These are phyloP conservation scores for Omphaloscelis lunosa DNA, from an alignment of 2,888 invertebrate species.

Conservation along the genomic window DNA sequence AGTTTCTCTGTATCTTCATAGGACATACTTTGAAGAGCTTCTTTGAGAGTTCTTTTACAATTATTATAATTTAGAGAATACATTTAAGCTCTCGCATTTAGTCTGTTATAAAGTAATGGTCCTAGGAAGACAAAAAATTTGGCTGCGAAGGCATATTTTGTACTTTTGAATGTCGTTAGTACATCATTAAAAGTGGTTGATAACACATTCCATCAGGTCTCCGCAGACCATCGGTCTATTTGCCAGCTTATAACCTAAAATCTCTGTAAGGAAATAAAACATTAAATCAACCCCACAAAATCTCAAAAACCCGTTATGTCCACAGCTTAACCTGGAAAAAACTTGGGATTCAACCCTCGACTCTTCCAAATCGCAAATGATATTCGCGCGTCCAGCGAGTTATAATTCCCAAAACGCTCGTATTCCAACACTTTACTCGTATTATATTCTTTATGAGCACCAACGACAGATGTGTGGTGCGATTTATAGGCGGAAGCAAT, in stretches of 20 bases:
- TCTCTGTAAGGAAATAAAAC: neutral
- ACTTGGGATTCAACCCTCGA: constrained; percentile 48
- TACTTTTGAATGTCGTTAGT: neutral
- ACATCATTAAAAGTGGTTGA: no score
- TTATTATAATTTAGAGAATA: no score
- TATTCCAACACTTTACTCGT: constrained; percentile 57
- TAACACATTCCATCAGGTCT: neutral
- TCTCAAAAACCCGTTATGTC: constrained; percentile 15
- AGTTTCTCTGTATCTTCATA: no score
- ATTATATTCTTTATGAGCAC: constrained; percentile 57
- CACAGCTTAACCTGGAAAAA: constrained; percentile 27
- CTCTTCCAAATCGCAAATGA: constrained; percentile 57
- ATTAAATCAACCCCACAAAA: neutral
- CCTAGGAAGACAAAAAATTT: no score
- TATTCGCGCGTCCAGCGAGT: constrained; percentile 50
- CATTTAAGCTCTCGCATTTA: no score
- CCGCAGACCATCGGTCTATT: neutral
- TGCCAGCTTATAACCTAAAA: no score
- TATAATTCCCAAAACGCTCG: constrained; percentile 67
- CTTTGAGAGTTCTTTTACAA: no score
- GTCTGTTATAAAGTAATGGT: no score
- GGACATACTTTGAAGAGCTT: no score
- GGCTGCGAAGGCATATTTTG: no score
- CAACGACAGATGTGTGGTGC: constrained; percentile 23
- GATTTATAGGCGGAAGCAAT: constrained; percentile 28